Percentiles rank a stretch among this genome's conserved stretches.
phyloP scores from a whole-genome alignment of 2,888 invertebrate species.

The Nysson spinosus region DNA sequence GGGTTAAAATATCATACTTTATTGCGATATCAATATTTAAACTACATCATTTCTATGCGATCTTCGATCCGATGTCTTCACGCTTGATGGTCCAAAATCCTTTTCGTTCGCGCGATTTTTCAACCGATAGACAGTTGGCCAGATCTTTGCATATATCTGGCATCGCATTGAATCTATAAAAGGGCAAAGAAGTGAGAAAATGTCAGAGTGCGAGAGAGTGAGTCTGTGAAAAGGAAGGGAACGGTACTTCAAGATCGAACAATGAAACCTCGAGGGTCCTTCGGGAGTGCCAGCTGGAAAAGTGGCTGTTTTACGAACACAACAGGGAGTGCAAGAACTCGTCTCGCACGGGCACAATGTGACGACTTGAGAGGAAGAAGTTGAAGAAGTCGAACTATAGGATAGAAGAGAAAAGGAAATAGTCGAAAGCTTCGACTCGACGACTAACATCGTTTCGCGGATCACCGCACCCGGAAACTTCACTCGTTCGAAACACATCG shows the following conservation, averaged over 20 bases:
- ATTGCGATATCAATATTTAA: no score
- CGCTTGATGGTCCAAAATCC: no score
- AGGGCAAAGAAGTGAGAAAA: neutral
- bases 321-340: conserved; percentile 51
- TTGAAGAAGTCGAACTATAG: conserved; percentile 32
- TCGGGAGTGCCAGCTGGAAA: conserved; percentile 57
- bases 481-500: conserved; percentile 53
- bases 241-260: conserved; percentile 60
- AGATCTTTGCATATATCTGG: neutral
- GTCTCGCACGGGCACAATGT: conserved; percentile 57
- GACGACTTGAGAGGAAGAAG: conserved; percentile 52
- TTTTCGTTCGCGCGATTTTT: no score
- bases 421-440: no score
- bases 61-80: no score
- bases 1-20: no score
- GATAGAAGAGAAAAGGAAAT: conserved; percentile 18
- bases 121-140: no score
- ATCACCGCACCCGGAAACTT: no score
- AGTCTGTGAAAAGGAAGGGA: conserved; percentile 30
- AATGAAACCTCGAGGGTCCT: conserved; percentile 66
- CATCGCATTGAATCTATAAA: neutral
- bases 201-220: conserved; percentile 9
- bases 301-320: conserved; percentile 69
- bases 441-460: no score
- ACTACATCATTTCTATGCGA: no score